These are phyloP conservation scores for Matsumurasca onukii DNA, from an alignment of 1,140 invertebrate species.

Conservation along the genomic window DNA sequence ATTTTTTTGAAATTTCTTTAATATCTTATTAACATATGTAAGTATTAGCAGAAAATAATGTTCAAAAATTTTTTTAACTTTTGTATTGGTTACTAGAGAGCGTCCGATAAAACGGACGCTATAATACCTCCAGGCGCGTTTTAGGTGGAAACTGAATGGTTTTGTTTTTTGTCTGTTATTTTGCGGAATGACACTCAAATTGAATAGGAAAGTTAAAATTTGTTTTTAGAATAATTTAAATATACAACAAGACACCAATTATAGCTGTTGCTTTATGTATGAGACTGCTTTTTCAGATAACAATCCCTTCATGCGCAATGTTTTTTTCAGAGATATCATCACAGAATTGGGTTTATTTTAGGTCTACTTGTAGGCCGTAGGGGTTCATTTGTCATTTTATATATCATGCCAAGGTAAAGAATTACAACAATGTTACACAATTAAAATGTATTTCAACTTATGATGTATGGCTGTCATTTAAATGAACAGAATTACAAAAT, in stretches of 20 bases:
- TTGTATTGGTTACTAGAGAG: background rate
- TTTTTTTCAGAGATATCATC: background rate
- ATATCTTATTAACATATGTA: background rate
- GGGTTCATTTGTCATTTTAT: background rate
- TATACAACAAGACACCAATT: background rate
- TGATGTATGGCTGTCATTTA: background rate
- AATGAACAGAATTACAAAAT: background rate
- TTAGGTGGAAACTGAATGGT: background rate
- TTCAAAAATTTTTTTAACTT: background rate
- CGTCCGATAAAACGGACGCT: slow-evolving; percentile 13
- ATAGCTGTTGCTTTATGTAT: background rate
- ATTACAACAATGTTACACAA: background rate
- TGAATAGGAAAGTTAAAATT: background rate
- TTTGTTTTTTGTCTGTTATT: background rate
- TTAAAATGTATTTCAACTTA: background rate
- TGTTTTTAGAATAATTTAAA: background rate
- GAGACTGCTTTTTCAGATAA: background rate
- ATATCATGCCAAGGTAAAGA: background rate
- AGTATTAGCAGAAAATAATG: background rate
- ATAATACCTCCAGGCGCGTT: background rate
- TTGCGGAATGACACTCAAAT: background rate
- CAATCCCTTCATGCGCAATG: background rate
- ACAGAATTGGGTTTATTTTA: background rate
- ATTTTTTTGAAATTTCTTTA: background rate
- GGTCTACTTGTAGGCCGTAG: background rate